phyloP scores from a whole-genome alignment of 2,797 vertebrate genomes.

The Iguana delicatissima region DNA sequence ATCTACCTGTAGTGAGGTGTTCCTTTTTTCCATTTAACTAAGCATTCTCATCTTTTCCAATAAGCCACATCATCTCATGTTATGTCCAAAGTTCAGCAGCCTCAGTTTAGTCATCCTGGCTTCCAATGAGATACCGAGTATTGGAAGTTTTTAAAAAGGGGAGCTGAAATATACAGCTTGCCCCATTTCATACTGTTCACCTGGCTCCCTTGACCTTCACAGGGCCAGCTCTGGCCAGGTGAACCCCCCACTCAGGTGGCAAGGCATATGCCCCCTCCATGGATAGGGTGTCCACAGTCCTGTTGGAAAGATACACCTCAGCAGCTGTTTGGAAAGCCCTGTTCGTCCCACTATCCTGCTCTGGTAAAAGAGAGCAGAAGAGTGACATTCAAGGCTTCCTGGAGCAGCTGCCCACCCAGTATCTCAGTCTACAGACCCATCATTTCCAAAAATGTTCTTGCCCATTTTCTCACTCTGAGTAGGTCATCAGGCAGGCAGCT shows the following conservation, averaged over 20 bases:
- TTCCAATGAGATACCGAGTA: too few species aligned
- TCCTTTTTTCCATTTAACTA: too few species aligned
- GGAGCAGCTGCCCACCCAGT: neutral
- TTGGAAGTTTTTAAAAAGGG: too few species aligned
- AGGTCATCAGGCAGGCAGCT: neutral
- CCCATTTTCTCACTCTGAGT: neutral
- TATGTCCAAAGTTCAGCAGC: too few species aligned
- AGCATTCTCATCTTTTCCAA: too few species aligned
- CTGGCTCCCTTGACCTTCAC: too few species aligned
- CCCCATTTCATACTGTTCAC: neutral
- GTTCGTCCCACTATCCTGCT: neutral
- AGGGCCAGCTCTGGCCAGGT: neutral
- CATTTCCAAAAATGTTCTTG: neutral
- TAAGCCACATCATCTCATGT: too few species aligned
- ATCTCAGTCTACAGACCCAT: neutral
- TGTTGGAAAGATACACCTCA: neutral
- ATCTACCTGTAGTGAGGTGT: too few species aligned
- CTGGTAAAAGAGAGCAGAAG: neutral
- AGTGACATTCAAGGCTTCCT: neutral
- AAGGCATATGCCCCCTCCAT: neutral
- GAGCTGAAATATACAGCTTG: too few species aligned
- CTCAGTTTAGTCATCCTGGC: too few species aligned
- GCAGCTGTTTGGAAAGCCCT: neutral
- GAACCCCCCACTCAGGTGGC: neutral
- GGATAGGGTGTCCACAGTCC: too few species aligned